Evolutionary conservation across 2,797 vertebrate species (phyloP), one percentile per base, ranked within the genome.

Genomic region (Melanotaenia nigrans): DNA sequence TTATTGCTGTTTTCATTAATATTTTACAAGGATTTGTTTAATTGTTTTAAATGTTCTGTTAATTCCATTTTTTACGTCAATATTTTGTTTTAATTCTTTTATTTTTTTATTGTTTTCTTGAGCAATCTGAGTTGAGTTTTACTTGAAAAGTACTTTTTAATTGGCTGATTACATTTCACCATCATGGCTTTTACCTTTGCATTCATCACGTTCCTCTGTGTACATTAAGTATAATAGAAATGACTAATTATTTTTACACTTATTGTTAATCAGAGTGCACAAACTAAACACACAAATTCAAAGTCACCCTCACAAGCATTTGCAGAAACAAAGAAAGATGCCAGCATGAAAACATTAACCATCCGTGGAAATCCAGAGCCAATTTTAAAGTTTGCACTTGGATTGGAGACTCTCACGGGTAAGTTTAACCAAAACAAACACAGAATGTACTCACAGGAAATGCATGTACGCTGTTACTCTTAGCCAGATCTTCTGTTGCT

Each of bases 361-460:
- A 90, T 92, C 87, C 72, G 85, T 81, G 76, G 33, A 62, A 83
- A 83, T 73, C 71, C 78, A 18, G 65, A 85, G 89, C 86, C 90
- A 90, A 90, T 68, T 90, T 89, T 85, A 85, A 92, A 90, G 90
- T 90, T 90, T 88, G 84, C 83, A 80, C 83, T 88, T 83, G 89
- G 89, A 90, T 90, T 84, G 77, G 72, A 85, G 88, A 80, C 81
- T 89, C 86, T 90, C 81, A 77, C 79, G 85, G 78, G 82, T 89
- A 85, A 88, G 83, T 91, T 91, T 89, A 90, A 90, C 74, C 77
- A 90, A 89, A 91, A 90, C 82, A 91, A 92, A 90, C 89, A 89
- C 85, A 89, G 87, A 81, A 87, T 88, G 86, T 85, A 84, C 87
- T 85, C 54, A 36, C 71, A 87, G 85, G 85, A 73, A 83, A 82